These are phyloP conservation scores for Eilema griseolum DNA, from an alignment of 2,888 invertebrate species.

Conservation along the genomic window DNA sequence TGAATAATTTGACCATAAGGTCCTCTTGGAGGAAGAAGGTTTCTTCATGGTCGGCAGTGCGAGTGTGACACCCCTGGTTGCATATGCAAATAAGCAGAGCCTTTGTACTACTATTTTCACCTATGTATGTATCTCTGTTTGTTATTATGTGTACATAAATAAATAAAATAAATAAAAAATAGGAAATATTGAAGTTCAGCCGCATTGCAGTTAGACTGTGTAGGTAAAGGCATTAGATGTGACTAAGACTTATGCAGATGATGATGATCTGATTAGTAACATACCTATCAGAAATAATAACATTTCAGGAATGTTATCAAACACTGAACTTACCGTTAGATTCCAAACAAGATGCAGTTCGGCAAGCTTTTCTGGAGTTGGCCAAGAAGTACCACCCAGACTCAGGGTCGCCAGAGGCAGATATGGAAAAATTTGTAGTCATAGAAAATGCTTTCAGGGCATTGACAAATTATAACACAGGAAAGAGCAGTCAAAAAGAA, in stretches of 20 bases:
- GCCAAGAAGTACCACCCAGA: conserved; percentile 96
- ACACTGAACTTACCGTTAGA: conserved; percentile 89
- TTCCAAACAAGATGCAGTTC: conserved; percentile 91
- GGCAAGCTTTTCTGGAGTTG: conserved; percentile 90
- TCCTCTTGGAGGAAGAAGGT: no score
- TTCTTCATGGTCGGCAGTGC: no score
- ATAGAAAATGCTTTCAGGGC: conserved; percentile 92
- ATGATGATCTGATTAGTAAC: not conserved
- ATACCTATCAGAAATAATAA: not conserved
- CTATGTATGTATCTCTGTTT: no score
- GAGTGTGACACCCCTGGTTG: no score
- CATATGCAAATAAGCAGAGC: no score
- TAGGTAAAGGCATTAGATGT: no score
- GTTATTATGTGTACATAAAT: no score
- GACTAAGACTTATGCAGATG: no score
- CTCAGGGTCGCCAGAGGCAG: conserved; percentile 90
- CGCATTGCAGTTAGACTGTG: no score
- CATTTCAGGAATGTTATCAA: conserved; percentile 89
- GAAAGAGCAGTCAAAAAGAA: conserved; percentile 78
- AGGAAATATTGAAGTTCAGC: no score
- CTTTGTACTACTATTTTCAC: no score
- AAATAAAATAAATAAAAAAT: no score
- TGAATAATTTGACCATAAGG: not conserved
- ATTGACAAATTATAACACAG: conserved; percentile 89
- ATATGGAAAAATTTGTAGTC: conserved; percentile 90